Percentiles rank a stretch among this genome's conserved stretches.
Conservation (phyloP, 2,797 vertebrate species). For the Neomorphus geoffroyi region DNA sequence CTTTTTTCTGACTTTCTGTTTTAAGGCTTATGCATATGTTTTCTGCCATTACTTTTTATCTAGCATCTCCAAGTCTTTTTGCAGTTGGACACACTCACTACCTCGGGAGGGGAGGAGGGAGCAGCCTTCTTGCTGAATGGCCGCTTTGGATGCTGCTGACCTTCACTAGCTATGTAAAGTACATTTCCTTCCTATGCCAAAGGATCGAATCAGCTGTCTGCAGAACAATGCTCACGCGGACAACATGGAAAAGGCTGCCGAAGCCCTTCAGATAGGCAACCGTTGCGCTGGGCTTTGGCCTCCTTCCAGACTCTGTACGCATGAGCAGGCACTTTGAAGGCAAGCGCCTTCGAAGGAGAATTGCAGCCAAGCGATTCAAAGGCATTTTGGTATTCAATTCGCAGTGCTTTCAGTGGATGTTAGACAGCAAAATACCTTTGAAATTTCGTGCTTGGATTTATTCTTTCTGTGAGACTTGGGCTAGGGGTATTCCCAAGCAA, state of each 20-base stretch:
- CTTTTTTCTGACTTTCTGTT: not conserved
- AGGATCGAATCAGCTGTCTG: slow-evolving; percentile 38
- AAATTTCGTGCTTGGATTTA: not conserved
- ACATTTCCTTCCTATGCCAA: slow-evolving; percentile 65
- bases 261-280: not conserved
- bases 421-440: not conserved
- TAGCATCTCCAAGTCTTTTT: not conserved
- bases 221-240: not conserved
- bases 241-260: not conserved
- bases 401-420: fast-evolving
- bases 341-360: not conserved
- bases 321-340: slow-evolving; percentile 7
- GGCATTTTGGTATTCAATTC: not conserved
- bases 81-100: not conserved
- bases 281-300: not conserved
- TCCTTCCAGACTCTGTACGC: not conserved
- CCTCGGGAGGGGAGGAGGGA: not conserved
- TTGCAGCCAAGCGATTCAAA: not conserved
- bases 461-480: not conserved
- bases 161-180: slow-evolving; percentile 36
- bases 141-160: slow-evolving; percentile 27
- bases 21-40: not conserved
- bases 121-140: not conserved
- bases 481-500: not conserved
- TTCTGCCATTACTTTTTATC: not conserved